phyloP scores from a whole-genome alignment of 2,888 invertebrate species.

The Sarcophaga caerulescens region DNA sequence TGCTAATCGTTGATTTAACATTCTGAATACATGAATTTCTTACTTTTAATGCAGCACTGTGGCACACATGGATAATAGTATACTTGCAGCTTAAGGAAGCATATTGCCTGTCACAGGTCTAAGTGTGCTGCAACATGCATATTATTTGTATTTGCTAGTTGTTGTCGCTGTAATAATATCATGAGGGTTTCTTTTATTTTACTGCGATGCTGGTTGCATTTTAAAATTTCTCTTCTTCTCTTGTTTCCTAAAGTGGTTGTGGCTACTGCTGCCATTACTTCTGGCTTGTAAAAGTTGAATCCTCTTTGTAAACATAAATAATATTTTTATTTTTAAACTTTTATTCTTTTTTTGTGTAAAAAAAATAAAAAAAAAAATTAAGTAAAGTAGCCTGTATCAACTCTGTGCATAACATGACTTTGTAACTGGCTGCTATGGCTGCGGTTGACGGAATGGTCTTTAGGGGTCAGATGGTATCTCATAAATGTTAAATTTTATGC shows the following conservation, averaged over 20 bases:
- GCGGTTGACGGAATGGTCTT: constrained; percentile 55
- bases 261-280: constrained; percentile 61
- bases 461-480: constrained; percentile 69
- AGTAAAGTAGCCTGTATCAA: constrained; percentile 19
- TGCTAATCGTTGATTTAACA: constrained; percentile 65
- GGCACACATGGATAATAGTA: not conserved
- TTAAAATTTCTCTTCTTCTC: constrained; percentile 51
- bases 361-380: not conserved
- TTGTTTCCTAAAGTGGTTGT: constrained; percentile 66
- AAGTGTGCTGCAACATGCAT: constrained; percentile 30
- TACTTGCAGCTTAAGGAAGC: constrained; percentile 7
- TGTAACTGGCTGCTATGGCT: constrained; percentile 22
- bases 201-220: constrained; percentile 47
- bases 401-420: constrained; percentile 13
- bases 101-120: not conserved
- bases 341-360: not conserved
- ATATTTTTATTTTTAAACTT: constrained; percentile 64
- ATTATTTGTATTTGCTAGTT: constrained; percentile 45
- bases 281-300: constrained; percentile 43
- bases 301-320: constrained; percentile 61
- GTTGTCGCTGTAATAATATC: constrained; percentile 25
- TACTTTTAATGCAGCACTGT: constrained; percentile 15
- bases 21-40: constrained; percentile 46
- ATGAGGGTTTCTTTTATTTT: constrained; percentile 14
- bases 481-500: constrained; percentile 71